Base-by-base conservation (phyloP, 2,888 invertebrate genomes). In the Pemphredon lugubris region DNA sequence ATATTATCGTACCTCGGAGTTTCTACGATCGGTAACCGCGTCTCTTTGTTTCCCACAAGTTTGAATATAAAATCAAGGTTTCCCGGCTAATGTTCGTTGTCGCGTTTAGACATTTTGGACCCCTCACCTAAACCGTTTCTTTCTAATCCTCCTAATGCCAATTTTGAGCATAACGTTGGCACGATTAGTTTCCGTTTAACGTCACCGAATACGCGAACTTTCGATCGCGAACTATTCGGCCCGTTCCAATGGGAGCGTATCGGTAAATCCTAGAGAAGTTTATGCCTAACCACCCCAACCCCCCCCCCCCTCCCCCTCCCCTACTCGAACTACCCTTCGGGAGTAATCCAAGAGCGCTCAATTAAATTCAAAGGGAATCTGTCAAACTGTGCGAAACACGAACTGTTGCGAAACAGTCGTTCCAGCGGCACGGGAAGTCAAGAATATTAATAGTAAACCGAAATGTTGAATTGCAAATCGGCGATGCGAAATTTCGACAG, bases 261-360 rank as follows among this genome's bases (percentile, higher is more conserved):
- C 69, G 57, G 32, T 51, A 60, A 60, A 70, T 71, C 55, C 42
- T 37, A 14, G 13, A 23, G 57, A 60, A 73, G 71, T 73, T 73
- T 53, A 45, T 50, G 60, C 20, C 16, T 18, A 32, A 51, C n/a
- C n/a, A n/a, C n/a, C n/a, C n/a, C n/a, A n/a, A n/a, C n/a, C n/a
- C n/a, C n/a, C n/a, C n/a, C n/a, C n/a, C n/a, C n/a, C n/a, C n/a
- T n/a, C n/a, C n/a, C n/a, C n/a, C n/a, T n/a, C n/a, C n/a, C n/a
- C n/a, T n/a, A n/a, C n/a, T n/a, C n/a, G n/a, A n/a, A n/a, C n/a
- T n/a, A 39, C 39, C 39, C 47, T 26, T 11, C 18, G 26, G 23
- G 32, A 20, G 48, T 51, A 57, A 40, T 65, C 53, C 42, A 58
- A 40, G 30, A 23, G 47, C 45, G 58, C 18, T 30, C 45, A 66